Evolutionary conservation across 2,797 vertebrate species (phyloP), one percentile per base, ranked within the genome.

Genomic region (Peromyscus eremicus): DNA sequence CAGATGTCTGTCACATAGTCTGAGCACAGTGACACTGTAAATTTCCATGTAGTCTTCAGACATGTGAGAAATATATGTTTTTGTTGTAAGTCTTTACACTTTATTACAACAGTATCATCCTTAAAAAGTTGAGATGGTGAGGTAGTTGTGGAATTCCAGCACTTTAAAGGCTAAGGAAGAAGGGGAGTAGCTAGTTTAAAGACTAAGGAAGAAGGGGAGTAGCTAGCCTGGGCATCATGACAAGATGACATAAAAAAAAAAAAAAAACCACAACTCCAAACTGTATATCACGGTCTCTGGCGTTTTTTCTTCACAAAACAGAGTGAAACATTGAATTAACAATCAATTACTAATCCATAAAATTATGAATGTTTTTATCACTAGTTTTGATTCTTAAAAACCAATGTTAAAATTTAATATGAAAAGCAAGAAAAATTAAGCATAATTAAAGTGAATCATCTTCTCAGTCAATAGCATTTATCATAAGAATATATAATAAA

Each of bases 331-430:
- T 80, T 40, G 8, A 94, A 37, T 75, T 90, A 79, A 49, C 27
- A 79, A 34, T 70, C 68, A 29, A 52, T 92, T 73, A 5, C 2
- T 91, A 71, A 92, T 71, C 68, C 23, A 94, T 84, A n/a, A 88
- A 88, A 46, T 49, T 70, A 11, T 71, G 82, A 73, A n/a, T 75
- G 34, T 79, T 64, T 83, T 43, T 6, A 87, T 92, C 66, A 40
- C 6, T 82, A 55, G 0, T 55, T 94, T 92, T 55, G 0, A 76
- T 83, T 92, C 40, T 82, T 92, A 88, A 66, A 66, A 68, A 14
- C 2, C 29, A 84, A 32, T 87, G 25, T 95, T 96, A 82, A 91
- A 82, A 83, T 96, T 83, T 91, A 57, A 57, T 32, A 80, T 57
- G 3, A 89, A 91, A 96, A 95, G 11, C 12, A 89, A 79, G 40